Evolutionary conservation across 2,113 vertebrate species (phyloP), one percentile per base, ranked within the genome.

Genomic region (Silurus asotus): DNA sequence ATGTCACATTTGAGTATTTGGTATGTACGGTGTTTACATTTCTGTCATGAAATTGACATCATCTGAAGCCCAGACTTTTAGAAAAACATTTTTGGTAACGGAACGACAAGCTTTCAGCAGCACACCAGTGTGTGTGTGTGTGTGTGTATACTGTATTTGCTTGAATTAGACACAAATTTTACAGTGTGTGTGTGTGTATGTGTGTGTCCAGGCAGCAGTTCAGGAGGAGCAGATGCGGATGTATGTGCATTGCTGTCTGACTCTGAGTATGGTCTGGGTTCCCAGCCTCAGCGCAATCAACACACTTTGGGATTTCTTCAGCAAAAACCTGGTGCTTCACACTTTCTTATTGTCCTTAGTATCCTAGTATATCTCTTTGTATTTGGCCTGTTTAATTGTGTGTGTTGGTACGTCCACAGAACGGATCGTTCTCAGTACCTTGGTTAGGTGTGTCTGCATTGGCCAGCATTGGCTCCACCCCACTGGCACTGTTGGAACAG

Each of bases 241-340:
- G 96, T 93, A 98, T 87, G 95, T 97, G 84, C 97, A 97, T 86
- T 99, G 97, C 93, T 99, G 97, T 91, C 95, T 99, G 90, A 96
- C 90, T 84, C 92, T 99, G 87, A 96, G 94, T 93, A 89, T 93
- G 87, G 92, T 96, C 84, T 99, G 98, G 98, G 94, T 94, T 15
- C 93, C 96, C 28, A 98, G 96, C 85, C 91, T 96, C 51, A 90
- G 92, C 19, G 76, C 95, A 61, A 94, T 96, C 83, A 97, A 95
- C 74, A 93, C 92, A 84, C 94, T 99, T 2, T 99, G 98, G 98
- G 97, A 99, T 85, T 96, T 97, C 93, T 98, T 96, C 93, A 96
- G 96, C 93, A 99, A 95, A 91, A 97, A 97, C 89, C 90, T 99
- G 95, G 98, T 99, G 87, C 95, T 95, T 93, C 64, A 37, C 13